These are phyloP conservation scores for Himalopsyche japonica DNA, from an alignment of 2,888 invertebrate species.

Conservation along the genomic window DNA sequence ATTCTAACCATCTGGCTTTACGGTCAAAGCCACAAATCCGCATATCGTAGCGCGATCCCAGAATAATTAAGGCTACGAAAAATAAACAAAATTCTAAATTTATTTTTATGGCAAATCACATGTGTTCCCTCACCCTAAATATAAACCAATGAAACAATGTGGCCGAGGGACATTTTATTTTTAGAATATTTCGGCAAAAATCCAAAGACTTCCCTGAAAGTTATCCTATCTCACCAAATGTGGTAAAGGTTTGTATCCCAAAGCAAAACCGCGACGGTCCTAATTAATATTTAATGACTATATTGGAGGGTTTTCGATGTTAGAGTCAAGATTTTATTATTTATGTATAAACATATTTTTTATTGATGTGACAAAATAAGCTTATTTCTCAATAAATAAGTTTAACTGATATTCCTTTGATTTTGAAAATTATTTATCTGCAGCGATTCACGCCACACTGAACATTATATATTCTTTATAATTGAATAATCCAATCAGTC, in stretches of 20 bases:
- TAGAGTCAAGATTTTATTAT: not conserved
- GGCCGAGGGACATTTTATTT: not conserved
- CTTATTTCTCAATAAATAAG: no score
- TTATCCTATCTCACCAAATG: not conserved
- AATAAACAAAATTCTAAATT: slow-evolving; percentile 10
- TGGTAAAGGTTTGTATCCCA: not conserved
- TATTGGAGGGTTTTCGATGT: not conserved
- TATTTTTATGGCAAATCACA: slow-evolving; percentile 19
- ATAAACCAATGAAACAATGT: slow-evolving; percentile 2
- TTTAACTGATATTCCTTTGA: no score
- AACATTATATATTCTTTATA: no score
- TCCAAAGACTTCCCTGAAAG: not conserved
- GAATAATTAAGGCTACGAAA: not conserved
- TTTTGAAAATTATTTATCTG: no score
- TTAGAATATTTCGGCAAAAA: not conserved
- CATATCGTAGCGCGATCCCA: not conserved
- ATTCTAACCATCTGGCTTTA: not conserved
- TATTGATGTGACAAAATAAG: no score
- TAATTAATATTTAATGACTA: not conserved
- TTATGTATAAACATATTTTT: no score
- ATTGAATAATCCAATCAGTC: no score
- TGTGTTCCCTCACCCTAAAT: slow-evolving; percentile 13
- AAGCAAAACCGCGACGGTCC: not conserved
- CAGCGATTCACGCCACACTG: no score
- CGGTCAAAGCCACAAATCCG: not conserved